These are phyloP conservation scores for Squalus acanthias DNA, from an alignment of 2,797 vertebrate genomes.

Conservation along the genomic window DNA sequence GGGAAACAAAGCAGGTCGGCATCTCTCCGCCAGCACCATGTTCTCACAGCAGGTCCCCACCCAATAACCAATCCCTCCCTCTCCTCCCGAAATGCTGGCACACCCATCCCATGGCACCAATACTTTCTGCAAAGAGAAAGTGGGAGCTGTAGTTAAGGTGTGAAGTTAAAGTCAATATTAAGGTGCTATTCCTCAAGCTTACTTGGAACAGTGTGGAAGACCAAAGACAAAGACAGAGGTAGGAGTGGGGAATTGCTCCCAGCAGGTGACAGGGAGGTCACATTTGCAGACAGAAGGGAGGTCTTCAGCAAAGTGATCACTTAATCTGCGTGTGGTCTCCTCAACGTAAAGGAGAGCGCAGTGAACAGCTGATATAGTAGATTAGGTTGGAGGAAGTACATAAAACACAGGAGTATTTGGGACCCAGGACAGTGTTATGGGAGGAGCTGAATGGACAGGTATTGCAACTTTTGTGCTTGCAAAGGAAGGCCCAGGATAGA, in stretches of 20 bases:
- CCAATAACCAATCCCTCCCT: too few relatives aligned
- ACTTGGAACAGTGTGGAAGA: not conserved
- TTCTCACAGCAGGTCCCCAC: not conserved
- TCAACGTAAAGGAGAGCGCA: not conserved
- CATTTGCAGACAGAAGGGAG: not conserved
- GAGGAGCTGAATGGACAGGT: not conserved
- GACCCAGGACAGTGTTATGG: not conserved
- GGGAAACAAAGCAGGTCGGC: not conserved
- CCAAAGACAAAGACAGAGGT: not conserved
- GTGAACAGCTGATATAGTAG: not conserved
- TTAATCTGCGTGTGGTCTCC: too few relatives aligned
- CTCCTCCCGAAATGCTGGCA: not conserved
- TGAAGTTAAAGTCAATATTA: not conserved
- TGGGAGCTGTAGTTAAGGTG: not conserved
- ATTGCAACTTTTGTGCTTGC: not conserved
- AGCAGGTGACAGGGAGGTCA: not conserved
- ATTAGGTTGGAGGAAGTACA: not conserved
- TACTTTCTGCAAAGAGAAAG: not conserved
- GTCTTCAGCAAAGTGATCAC: not conserved
- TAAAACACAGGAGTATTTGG: not conserved
- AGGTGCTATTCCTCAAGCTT: too few relatives aligned
- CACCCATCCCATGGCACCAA: not conserved
- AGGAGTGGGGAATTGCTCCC: not conserved
- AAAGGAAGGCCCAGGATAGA: too few relatives aligned
- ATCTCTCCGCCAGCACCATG: not conserved